Evolutionary conservation across 2,113 vertebrate species (phyloP).

Genomic region (Calyptomena viridis): DNA sequence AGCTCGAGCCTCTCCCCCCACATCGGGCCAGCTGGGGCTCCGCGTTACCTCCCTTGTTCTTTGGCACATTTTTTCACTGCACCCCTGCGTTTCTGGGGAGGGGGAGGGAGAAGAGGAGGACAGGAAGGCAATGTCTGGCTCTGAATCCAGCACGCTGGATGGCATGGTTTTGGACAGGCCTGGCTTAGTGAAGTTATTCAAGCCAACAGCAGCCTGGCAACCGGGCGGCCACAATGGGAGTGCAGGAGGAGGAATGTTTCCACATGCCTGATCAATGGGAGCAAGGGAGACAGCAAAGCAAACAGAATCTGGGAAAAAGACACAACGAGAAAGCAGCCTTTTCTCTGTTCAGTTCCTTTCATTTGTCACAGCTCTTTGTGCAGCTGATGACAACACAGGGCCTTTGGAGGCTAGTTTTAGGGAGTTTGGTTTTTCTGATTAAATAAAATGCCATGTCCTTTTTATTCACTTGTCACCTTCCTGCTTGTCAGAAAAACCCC

Average conservation of each 20-base stretch:
- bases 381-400: slow-evolving; percentile 73
- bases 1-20: not conserved
- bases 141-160: slow-evolving; percentile 52
- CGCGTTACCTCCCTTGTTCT: slow-evolving; percentile 12
- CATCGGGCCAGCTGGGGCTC: slow-evolving; percentile 27
- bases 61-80: slow-evolving; percentile 46
- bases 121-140: slow-evolving; percentile 53
- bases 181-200: slow-evolving; percentile 74
- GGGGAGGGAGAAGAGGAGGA: slow-evolving; percentile 29
- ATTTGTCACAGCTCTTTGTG: slow-evolving; percentile 80
- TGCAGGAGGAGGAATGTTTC: slow-evolving; percentile 83
- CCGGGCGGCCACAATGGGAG: slow-evolving; percentile 79
- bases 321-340: slow-evolving; percentile 78
- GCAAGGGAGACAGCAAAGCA: slow-evolving; percentile 80
- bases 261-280: slow-evolving; percentile 88
- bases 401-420: slow-evolving; percentile 70
- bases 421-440: slow-evolving; percentile 69
- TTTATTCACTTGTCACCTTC: slow-evolving; percentile 64
- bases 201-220: slow-evolving; percentile 81
- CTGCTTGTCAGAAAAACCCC: not conserved
- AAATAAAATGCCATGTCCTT: slow-evolving; percentile 52
- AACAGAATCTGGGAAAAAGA: slow-evolving; percentile 83
- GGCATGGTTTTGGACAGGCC: slow-evolving; percentile 68
- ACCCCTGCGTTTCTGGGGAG: slow-evolving; percentile 13
- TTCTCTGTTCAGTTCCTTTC: slow-evolving; percentile 74